phyloP scores from a whole-genome alignment of 2,888 invertebrate species.

The Lamellibrachia columna region DNA sequence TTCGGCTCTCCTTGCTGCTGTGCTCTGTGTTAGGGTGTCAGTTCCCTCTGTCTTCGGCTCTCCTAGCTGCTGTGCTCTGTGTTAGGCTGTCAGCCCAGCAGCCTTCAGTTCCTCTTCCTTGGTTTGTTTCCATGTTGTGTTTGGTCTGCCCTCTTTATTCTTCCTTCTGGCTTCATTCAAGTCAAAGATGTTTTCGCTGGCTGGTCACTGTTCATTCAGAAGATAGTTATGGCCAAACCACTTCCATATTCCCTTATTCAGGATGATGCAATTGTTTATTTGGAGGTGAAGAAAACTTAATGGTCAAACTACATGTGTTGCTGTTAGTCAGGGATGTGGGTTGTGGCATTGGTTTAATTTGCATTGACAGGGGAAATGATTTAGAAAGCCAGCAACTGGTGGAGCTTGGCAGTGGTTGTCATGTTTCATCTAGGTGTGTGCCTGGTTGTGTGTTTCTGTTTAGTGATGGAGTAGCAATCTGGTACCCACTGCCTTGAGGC shows the following conservation, averaged over 20 bases:
- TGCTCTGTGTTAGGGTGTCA: too few relatives aligned
- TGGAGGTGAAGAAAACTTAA: background rate
- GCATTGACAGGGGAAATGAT: background rate
- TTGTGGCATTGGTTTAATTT: background rate
- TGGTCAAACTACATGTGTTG: background rate
- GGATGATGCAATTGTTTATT: background rate
- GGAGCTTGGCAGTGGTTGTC: background rate
- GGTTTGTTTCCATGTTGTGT: too few relatives aligned
- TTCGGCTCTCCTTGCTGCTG: too few relatives aligned
- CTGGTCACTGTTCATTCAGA: too few relatives aligned
- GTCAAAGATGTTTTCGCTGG: too few relatives aligned
- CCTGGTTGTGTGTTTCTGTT: background rate
- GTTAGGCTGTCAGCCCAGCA: too few relatives aligned
- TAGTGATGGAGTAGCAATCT: background rate
- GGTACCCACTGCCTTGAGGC: background rate
- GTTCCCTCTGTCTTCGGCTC: too few relatives aligned
- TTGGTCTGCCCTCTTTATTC: too few relatives aligned
- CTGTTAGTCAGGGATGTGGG: background rate
- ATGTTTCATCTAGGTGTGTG: constrained; percentile 7
- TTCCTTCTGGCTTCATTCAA: too few relatives aligned
- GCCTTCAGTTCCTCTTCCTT: too few relatives aligned
- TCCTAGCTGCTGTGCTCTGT: too few relatives aligned
- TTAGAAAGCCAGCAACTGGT: constrained; percentile 9
- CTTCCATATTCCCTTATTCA: background rate
- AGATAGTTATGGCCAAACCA: background rate